These are phyloP conservation scores for Phoxinus dragarum DNA, from an alignment of 2,797 vertebrate species.

Conservation along the genomic window DNA sequence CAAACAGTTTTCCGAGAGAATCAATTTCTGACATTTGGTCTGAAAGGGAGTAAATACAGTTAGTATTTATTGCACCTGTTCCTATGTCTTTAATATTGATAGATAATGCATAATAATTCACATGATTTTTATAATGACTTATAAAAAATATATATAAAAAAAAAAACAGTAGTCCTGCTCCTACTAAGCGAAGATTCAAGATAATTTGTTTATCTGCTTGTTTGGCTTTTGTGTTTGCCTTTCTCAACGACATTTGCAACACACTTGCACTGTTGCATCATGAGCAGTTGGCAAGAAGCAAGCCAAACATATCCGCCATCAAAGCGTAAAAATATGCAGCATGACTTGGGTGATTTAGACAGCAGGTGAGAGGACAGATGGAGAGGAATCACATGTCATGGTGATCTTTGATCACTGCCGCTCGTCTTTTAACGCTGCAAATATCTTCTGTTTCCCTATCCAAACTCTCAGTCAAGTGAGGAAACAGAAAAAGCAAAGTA, in stretches of 20 bases:
- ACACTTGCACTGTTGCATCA: conserved; percentile 27
- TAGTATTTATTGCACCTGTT: conserved; percentile 7
- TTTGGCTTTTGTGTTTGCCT: background rate
- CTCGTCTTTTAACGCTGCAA: background rate
- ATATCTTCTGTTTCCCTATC: background rate
- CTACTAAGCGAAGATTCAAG: background rate
- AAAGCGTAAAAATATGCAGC: conserved; percentile 15
- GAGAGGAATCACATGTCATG: conserved; percentile 9
- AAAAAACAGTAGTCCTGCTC: background rate
- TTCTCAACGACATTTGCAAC: conserved; percentile 15
- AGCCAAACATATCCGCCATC: conserved; percentile 23
- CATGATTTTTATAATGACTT: background rate
- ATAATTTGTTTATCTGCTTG: background rate
- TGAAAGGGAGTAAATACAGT: conserved; percentile 7
- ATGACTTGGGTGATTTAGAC: conserved; percentile 11
- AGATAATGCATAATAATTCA: background rate
- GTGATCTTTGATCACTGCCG: conserved; percentile 30
- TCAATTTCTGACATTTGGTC: conserved; percentile 43
- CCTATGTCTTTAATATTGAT: conserved; percentile 10
- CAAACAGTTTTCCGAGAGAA: conserved; percentile 39
- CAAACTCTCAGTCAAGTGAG: background rate
- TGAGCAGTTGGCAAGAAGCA: conserved; percentile 18
- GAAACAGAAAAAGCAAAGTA: background rate
- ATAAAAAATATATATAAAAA: too few species aligned
- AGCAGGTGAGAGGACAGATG: conserved; percentile 44